Evolutionary conservation across 1,140 invertebrate genomes (phyloP).

Genomic region (Macrotrachela quadricornifera): DNA sequence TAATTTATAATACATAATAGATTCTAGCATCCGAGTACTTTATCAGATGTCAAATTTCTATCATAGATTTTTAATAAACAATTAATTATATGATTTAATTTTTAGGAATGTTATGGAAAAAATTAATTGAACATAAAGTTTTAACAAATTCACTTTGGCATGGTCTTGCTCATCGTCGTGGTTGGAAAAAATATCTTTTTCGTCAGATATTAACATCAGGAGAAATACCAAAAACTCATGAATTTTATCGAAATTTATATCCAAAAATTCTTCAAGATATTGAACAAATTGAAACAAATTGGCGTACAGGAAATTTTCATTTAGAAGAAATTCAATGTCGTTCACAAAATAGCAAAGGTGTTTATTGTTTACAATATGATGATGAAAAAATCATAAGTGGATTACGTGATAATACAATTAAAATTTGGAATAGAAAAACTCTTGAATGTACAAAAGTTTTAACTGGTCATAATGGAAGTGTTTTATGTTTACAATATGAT

Average conservation of each 20-base stretch:
- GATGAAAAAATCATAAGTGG: conserved; percentile 96
- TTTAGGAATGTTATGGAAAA: conserved; percentile 30
- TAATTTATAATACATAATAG: too few relatives aligned
- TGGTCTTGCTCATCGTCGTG: conserved; percentile 74
- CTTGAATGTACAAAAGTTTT: conserved; percentile 43
- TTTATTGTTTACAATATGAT: conserved; percentile 96
- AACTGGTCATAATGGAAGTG: conserved; percentile 87
- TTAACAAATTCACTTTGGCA: conserved; percentile 81
- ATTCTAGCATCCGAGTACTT: too few relatives aligned
- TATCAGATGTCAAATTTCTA: too few relatives aligned
- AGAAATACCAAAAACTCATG: background rate
- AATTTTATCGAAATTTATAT: conserved; percentile 10
- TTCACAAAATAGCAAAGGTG: conserved; percentile 77
- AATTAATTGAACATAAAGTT: conserved; percentile 31
- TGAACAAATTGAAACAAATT: conserved; percentile 86
- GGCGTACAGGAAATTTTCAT: conserved; percentile 81
- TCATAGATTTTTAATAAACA: too few relatives aligned
- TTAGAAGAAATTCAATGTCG: conserved; percentile 91
- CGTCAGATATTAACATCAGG: background rate
- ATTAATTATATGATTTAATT: too few relatives aligned
- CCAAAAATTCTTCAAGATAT: conserved; percentile 15
- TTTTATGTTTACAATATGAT: conserved; percentile 93
- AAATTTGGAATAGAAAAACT: conserved; percentile 34
- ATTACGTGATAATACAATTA: conserved; percentile 93
- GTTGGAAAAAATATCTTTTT: conserved; percentile 47